Base-by-base conservation (phyloP, 2,797 vertebrate genomes). In the Stomatorhinus walkeri region DNA sequence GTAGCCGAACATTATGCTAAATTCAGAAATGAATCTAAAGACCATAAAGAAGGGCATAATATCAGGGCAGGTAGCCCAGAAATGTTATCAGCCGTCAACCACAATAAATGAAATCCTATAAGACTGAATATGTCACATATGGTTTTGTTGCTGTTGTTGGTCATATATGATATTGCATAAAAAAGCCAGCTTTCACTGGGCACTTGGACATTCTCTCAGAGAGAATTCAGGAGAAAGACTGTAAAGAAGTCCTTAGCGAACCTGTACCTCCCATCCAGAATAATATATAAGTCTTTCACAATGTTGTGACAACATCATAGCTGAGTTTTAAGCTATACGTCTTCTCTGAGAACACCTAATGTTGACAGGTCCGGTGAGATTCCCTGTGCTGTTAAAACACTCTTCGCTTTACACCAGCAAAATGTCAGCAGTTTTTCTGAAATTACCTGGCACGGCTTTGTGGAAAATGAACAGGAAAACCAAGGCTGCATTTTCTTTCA, bases 1-100 rank as follows among this genome's bases (percentile, higher is more conserved):
- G 92, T 93, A 93, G 89, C 91, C 93, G 94, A 92, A 92, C 90
- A 91, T 94, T 93, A 95, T 94, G 93, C 93, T 94, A 94, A 94
- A 93, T 93, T 94, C 91, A 89, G 93, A 94, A 96, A 95, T 95
- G 52, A 40, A 51, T 24, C 28, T 90, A 91, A 90, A 91, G 92
- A 91, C 90, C 92, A 90, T 91, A 94, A 92, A 2, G 46, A 92
- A 9, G 24, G 64, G 0, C 90, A 91, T 91, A 43, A 43, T 87
- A 93, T 89, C 90, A 90, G 81, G 86, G 85, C 91, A 91, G 90
- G 92, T 88, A 89, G 91, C 87, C 92, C 90, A 90, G 91, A 92
- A 93, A 93, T 24, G 88, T 87, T 87, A 89, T 79, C 72, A 51
- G 86, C 76, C 51, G 2, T 36, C 3, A 40, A 84, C 86, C 56